Evolutionary conservation across 2,797 vertebrate genomes (phyloP), one percentile per base, ranked within the genome.

Genomic region (Artibeus jamaicensis): DNA sequence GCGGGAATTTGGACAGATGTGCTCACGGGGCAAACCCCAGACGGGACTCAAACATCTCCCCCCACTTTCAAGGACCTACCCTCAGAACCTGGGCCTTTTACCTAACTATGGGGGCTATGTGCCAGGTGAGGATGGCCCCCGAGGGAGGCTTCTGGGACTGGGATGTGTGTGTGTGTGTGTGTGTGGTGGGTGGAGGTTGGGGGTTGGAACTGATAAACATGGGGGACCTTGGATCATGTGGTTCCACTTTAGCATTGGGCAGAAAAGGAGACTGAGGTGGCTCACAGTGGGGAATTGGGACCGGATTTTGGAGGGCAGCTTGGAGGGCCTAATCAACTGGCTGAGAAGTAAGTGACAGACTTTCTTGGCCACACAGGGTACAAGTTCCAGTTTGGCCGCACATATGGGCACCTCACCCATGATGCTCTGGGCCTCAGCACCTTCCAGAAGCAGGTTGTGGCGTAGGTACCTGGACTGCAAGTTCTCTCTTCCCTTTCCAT

Each of bases 101-200:
- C 98, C 99, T 39, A 98, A 97, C 37, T 99, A 99, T 70, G 98
- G 98, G 0, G 99, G 99, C 91, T 98, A 99, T 1, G 98, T 99
- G 76, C 99, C 99, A 98, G 99, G 99, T 99, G 19, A 97, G 97
- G 46, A 9, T 0, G 19, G 37, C 15, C 44, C 48, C 16, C 0
- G 32, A 34, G 9, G 26, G 74, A 84, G 74, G 57, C 50, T 50
- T n/a, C 24, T 74, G 94, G 78, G 34, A 59, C 87, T 14, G 37
- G 26, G 44, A 16, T 83, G n/a, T 24, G 48, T 37, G 53, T 57
- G 22, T 11, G 9, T 16, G 37, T 22, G 55, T n/a, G 16, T 21
- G 22, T 16, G 18, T 18, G 24, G 22, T 16, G 9, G 59, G 59
- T 55, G 21, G 44, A 59, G 50, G 81, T 71, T 53, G 15, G 34